phyloP scores from a whole-genome alignment of 2,888 invertebrate species.

The Syritta pipiens region DNA sequence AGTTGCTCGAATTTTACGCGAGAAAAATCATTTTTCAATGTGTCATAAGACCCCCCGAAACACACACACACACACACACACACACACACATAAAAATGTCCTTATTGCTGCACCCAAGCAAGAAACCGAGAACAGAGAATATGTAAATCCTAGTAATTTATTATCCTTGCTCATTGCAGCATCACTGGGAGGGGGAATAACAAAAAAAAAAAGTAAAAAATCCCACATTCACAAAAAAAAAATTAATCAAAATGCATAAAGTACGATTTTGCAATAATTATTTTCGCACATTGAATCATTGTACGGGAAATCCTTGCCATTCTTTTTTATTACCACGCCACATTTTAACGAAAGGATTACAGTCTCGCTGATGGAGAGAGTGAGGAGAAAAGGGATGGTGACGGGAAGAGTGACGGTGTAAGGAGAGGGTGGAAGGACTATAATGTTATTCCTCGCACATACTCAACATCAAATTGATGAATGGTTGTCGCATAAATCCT shows the following conservation, averaged over 20 bases:
- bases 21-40: background rate
- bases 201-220: no score
- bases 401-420: background rate
- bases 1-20: conserved; percentile 14
- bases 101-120: conserved; percentile 28
- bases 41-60: background rate
- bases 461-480: conserved; percentile 69
- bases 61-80: no score
- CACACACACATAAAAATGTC: no score
- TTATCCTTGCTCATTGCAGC: conserved; percentile 24
- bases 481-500: conserved; percentile 68
- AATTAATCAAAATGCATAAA: conserved; percentile 66
- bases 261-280: conserved; percentile 63
- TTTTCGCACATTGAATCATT: conserved; percentile 65
- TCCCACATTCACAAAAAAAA: no score
- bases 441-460: conserved; percentile 62
- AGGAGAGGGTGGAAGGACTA: background rate
- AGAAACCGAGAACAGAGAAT: conserved; percentile 11
- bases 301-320: conserved; percentile 44
- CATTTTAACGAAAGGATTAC: conserved; percentile 55
- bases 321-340: conserved; percentile 33
- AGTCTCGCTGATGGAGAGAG: background rate
- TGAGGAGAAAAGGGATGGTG: no score
- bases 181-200: background rate
- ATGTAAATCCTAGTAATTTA: conserved; percentile 57